These are phyloP conservation scores for Lampris megalopsis DNA, from an alignment of 2,113 vertebrate genomes.

Conservation along the genomic window DNA sequence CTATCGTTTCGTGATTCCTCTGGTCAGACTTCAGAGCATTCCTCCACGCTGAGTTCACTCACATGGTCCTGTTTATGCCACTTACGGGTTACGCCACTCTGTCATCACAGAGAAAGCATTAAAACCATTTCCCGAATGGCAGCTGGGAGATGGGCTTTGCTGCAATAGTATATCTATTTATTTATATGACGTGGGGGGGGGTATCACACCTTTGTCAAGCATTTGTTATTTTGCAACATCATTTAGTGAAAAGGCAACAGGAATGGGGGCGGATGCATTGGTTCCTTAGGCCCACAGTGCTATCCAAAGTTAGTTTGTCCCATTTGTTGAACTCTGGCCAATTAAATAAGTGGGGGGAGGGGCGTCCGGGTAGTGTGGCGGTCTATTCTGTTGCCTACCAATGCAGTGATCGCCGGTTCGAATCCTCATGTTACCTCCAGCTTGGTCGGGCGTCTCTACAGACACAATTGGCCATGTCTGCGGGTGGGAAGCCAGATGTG, in stretches of 20 bases:
- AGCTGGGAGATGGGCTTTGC: constrained; percentile 1
- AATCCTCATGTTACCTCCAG: too few species aligned
- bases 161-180: neutral
- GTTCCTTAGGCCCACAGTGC: neutral
- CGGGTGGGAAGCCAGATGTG: too few species aligned
- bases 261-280: neutral
- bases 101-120: constrained; percentile 41
- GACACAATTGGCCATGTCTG: too few species aligned
- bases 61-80: constrained; percentile 31
- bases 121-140: constrained; percentile 32
- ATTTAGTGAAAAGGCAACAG: neutral
- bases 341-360: too few species aligned
- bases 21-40: constrained; percentile 56
- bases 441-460: too few species aligned
- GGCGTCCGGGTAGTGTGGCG: too few species aligned
- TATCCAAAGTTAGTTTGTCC: neutral
- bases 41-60: constrained; percentile 57
- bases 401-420: too few species aligned
- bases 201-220: neutral
- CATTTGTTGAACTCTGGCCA: too few species aligned
- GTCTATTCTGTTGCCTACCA: too few species aligned
- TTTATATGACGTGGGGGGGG: neutral
- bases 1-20: constrained; percentile 33
- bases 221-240: neutral
- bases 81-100: constrained; percentile 22